Evolutionary conservation across 2,113 vertebrate species (phyloP).

Genomic region (Columba janthina): DNA sequence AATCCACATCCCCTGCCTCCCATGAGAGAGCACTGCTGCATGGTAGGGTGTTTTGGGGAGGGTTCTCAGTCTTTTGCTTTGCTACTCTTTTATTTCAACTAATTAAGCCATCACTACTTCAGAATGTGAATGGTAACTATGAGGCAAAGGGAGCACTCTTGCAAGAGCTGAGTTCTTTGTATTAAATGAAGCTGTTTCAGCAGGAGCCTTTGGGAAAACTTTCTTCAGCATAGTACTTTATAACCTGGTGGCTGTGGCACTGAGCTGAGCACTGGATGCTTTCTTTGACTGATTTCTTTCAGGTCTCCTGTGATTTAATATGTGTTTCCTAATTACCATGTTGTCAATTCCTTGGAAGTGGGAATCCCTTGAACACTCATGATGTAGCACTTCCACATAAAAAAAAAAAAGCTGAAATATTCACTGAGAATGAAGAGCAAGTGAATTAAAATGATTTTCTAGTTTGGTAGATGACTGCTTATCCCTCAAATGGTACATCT

Average conservation of each 20-base stretch:
- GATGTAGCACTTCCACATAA: fast-evolving
- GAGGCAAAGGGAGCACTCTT: not conserved
- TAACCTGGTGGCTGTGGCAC: not conserved
- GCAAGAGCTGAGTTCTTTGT: not conserved
- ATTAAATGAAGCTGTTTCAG: not conserved
- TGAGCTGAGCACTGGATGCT: not conserved
- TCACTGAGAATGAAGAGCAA: not conserved
- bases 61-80: not conserved
- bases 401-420: not conserved
- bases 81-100: not conserved
- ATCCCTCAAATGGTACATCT: not conserved
- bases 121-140: not conserved
- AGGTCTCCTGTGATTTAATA: not conserved
- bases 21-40: not conserved
- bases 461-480: not conserved
- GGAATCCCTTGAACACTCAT: not conserved
- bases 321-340: not conserved
- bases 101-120: not conserved
- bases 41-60: not conserved
- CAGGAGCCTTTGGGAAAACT: not conserved
- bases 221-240: not conserved
- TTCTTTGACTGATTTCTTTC: constrained; percentile 6
- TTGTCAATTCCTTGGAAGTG: not conserved
- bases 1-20: not conserved
- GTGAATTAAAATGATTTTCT: not conserved